phyloP scores from a whole-genome alignment of 2,113 vertebrate genomes.

The Gavia stellata region DNA sequence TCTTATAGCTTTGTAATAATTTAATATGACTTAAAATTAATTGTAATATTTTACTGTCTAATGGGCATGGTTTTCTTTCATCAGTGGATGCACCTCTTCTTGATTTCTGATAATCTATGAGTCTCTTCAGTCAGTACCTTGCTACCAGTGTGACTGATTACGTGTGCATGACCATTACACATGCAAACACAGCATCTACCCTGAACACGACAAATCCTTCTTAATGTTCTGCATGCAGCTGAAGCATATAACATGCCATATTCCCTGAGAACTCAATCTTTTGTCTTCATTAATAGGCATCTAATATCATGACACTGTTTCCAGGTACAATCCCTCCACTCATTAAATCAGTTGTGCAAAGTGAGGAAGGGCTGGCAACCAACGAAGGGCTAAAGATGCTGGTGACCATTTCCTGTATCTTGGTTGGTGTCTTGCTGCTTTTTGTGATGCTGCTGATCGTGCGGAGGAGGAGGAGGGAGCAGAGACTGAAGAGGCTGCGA shows the following conservation, averaged over 20 bases:
- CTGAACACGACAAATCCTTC: neutral
- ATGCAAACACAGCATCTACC: neutral
- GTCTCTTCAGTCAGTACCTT: neutral
- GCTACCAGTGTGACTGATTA: neutral
- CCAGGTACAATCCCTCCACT: constrained; percentile 95
- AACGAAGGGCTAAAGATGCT: constrained; percentile 96
- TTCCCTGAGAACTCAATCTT: constrained; percentile 25
- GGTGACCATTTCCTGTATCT: constrained; percentile 93
- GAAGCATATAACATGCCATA: neutral
- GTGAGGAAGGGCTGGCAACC: constrained; percentile 88
- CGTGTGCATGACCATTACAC: neutral
- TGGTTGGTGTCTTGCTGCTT: constrained; percentile 88
- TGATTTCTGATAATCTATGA: neutral
- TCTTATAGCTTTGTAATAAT: neutral
- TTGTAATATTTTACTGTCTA: neutral
- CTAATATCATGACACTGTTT: constrained; percentile 64
- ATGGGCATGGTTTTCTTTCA: neutral
- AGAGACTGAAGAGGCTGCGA: constrained; percentile 93
- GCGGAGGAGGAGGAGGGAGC: constrained; percentile 89
- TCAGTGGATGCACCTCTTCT: neutral
- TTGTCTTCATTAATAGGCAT: constrained; percentile 11
- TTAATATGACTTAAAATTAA: neutral
- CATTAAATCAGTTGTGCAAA: constrained; percentile 89
- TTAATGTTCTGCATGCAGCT: neutral
- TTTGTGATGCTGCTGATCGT: constrained; percentile 91